A percentile compares a stretch with the other conserved stretches of the same genome.
phyloP scores from a whole-genome alignment of 2,113 vertebrate genomes.

The Emydocephalus ijimae region DNA sequence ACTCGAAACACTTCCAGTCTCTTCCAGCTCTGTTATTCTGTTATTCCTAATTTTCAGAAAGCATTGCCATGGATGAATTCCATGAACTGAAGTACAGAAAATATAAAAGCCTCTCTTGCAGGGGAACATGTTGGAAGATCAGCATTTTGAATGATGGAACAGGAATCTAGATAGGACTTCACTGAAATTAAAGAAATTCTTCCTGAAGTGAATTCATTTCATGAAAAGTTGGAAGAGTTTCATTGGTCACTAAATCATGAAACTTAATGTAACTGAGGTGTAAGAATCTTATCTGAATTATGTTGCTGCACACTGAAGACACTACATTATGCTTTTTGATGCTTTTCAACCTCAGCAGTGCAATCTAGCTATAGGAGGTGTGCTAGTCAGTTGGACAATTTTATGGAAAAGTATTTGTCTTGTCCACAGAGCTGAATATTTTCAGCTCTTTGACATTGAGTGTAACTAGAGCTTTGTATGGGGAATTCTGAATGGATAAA shows the following conservation, averaged over 20 bases:
- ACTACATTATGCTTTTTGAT: background rate
- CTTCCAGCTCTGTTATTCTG: background rate
- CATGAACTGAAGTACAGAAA: background rate
- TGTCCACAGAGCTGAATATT: background rate
- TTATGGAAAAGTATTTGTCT: background rate
- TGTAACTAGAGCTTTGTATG: background rate
- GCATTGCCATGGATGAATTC: background rate
- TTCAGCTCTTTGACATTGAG: background rate
- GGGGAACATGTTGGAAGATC: background rate
- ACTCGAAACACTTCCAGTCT: background rate
- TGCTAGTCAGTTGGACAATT: background rate
- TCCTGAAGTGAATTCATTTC: background rate
- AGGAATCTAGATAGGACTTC: background rate
- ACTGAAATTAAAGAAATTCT: background rate
- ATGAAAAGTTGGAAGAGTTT: background rate
- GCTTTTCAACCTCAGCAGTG: background rate
- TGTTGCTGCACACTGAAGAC: background rate
- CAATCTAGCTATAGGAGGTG: slow-evolving; percentile 13
- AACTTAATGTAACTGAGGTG: background rate
- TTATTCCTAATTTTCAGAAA: background rate
- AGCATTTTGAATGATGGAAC: background rate
- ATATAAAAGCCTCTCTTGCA: background rate
- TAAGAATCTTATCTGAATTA: background rate
- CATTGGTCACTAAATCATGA: background rate
- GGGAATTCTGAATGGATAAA: background rate